Conservation (phyloP, 2,888 invertebrate genomes). For the Bimastos eiseni region DNA sequence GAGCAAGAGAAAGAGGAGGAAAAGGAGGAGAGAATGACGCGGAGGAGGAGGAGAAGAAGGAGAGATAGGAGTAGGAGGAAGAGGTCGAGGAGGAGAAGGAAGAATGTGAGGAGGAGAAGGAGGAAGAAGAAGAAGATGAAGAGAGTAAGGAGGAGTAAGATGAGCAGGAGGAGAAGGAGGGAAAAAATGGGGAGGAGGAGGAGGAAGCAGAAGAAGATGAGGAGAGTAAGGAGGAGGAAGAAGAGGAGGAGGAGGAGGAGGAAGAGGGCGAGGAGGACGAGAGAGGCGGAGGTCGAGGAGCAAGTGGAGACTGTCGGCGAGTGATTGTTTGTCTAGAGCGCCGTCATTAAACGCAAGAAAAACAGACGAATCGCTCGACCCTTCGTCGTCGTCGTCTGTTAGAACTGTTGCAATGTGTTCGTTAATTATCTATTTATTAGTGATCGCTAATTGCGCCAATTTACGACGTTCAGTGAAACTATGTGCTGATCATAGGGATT, state of each 20-base stretch:
- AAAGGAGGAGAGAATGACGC: background rate
- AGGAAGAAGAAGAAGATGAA: too few relatives aligned
- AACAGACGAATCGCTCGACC: background rate
- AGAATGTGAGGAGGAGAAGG: background rate
- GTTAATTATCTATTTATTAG: background rate
- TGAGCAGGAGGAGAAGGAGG: too few relatives aligned
- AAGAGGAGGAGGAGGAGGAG: background rate
- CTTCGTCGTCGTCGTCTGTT: too few relatives aligned
- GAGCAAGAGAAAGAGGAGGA: background rate
- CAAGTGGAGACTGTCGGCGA: background rate
- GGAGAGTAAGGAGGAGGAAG: too few relatives aligned
- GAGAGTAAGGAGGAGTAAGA: too few relatives aligned
- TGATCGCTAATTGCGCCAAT: background rate
- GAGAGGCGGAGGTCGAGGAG: background rate
- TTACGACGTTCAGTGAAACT: background rate
- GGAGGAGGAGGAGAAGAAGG: background rate
- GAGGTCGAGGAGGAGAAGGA: background rate
- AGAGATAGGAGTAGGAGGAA: background rate
- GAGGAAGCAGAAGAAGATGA: too few relatives aligned
- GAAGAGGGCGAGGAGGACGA: background rate
- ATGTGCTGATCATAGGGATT: background rate
- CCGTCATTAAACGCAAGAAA: slow-evolving; percentile 6
- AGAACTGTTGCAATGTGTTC: background rate
- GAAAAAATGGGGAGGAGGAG: background rate
- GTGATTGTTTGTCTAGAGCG: background rate